Base-by-base conservation (phyloP, 2,113 vertebrate species). In the Strix uralensis region DNA sequence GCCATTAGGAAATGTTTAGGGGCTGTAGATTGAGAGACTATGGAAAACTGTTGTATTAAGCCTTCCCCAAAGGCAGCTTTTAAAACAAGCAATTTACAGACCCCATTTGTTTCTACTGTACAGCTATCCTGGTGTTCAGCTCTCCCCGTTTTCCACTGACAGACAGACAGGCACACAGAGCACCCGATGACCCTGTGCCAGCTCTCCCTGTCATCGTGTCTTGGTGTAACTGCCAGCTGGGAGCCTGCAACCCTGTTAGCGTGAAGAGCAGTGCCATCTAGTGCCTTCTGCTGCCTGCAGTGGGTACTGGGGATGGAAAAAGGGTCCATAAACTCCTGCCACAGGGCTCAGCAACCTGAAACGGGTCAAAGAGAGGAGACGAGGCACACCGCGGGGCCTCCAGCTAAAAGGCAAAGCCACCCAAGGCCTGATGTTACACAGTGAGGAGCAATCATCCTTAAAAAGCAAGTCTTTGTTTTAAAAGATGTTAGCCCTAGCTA, bases 231-330 rank as follows among this genome's bases (percentile, higher is more conserved):
- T 3, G 30, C 58, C 51, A 11, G 38, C 32, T 2, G 27, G 40
- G 38, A 14, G 40, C 55, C 69, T 3, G 26, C 73, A 34, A 2
- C 26, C 30, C 88, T 2, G n/a, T 21, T 7, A 14, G 16, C 7
- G 3, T 12, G 72, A 36, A 15, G 63, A 1, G 40, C 49, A 11
- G 38, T 42, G 90, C 82, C 83, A 62, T 9, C 69, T 55, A 40
- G 40, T 42, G 90, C 70, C 77, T 62, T 42, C 61, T 25, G 44
- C 59, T 12, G 42, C 59, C 77, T 3, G 86, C 49, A 3, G 0
- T 2, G 20, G n/a, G 42, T 1, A 5, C n/a, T 10, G 19, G 27
- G 7, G 47, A 11, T 1, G 23, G 14, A 4, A 13, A 38, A 17
- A 3, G 32, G 44, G 20, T 25, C 42, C 26, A 1, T 3, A 3